Percentiles rank a stretch among this genome's conserved stretches.
These are phyloP conservation scores for Leucania comma DNA, from an alignment of 2,888 invertebrate genomes.

Conservation along the genomic window DNA sequence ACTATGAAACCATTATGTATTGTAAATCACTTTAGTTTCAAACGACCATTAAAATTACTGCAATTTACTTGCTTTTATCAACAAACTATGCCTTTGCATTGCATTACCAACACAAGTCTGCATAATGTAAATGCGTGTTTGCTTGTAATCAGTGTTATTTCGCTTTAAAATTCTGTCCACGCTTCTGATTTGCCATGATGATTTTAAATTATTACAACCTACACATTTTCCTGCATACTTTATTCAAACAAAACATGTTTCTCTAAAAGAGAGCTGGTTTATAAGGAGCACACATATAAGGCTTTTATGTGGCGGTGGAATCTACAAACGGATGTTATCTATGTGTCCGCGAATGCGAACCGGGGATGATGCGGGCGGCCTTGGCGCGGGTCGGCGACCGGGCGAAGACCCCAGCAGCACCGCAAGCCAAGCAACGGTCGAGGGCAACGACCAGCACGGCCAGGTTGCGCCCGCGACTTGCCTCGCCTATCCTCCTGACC, in stretches of 20 bases:
- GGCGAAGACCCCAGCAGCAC: slow-evolving; percentile 90
- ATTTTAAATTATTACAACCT: slow-evolving; percentile 33
- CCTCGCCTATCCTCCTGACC: slow-evolving; percentile 79
- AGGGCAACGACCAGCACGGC: slow-evolving; percentile 88
- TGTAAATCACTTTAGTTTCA: slow-evolving; percentile 48
- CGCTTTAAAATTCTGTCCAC: slow-evolving; percentile 35
- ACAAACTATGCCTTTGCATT: slow-evolving; percentile 35
- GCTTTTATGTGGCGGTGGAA: slow-evolving; percentile 71
- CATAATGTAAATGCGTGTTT: slow-evolving; percentile 11
- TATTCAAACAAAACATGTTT: slow-evolving; percentile 61
- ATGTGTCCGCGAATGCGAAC: slow-evolving; percentile 81
- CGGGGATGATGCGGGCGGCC: slow-evolving; percentile 90
- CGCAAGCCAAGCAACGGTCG: slow-evolving; percentile 89
- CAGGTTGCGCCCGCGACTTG: slow-evolving; percentile 79
- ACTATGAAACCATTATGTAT: slow-evolving; percentile 56
- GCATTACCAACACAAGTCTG: slow-evolving; percentile 17
- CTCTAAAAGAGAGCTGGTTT: slow-evolving; percentile 45
- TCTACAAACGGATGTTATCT: slow-evolving; percentile 84
- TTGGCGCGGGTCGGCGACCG: slow-evolving; percentile 90
- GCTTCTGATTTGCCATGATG: slow-evolving; percentile 41
- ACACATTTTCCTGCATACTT: slow-evolving; percentile 49
- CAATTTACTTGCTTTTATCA: slow-evolving; percentile 53
- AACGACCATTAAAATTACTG: slow-evolving; percentile 51
- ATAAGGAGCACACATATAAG: slow-evolving; percentile 61
- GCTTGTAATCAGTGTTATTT: slow-evolving; percentile 39